Evolutionary conservation across 2,797 vertebrate species (phyloP), one percentile per base, ranked within the genome.

Genomic region (Adrianichthys oophorus): DNA sequence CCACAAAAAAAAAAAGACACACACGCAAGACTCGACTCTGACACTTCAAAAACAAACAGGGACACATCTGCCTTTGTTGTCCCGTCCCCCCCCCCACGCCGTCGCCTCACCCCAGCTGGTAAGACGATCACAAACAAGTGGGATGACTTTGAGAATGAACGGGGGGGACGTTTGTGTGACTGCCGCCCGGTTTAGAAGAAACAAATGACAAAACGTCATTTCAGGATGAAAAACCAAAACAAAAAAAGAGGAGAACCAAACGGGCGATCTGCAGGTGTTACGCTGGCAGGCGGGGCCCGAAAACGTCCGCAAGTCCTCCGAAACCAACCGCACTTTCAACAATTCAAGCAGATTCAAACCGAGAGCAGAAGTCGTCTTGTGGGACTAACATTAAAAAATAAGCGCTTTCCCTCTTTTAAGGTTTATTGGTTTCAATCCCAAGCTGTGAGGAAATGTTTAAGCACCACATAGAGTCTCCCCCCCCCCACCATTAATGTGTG

Each of bases 1-100:
- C 61, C 54, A 62, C 42, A 60, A 32, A 32, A 73, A 59, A 67
- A 68, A 68, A 64, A 62, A 62, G 65, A 72, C 65, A 55, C 65
- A 68, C 37, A 85, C 24, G 54, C 76, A 82, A 69, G 72, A 64
- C 67, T 82, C 78, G 77, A 87, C 74, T 85, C 68, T 82, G 78
- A 78, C 79, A 79, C 77, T 86, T 86, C 68, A 84, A 85, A 85
- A 72, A 73, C 68, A 85, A 85, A 85, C 74, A 84, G 70, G 59
- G 73, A 74, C 78, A 88, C 87, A 89, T 89, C 82, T 89, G 82
- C 83, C 82, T 89, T 78, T 85, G 80, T 87, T 80, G 24, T 84
- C 74, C 3, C 53, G 1, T 19, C 64, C 67, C 61, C 40, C 63
- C 82, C 74, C 64, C 70, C 79, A 79, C 79, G 32, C 32, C 3